Base-by-base conservation (phyloP, 2,113 vertebrate genomes). In the Paralichthys olivaceus region DNA sequence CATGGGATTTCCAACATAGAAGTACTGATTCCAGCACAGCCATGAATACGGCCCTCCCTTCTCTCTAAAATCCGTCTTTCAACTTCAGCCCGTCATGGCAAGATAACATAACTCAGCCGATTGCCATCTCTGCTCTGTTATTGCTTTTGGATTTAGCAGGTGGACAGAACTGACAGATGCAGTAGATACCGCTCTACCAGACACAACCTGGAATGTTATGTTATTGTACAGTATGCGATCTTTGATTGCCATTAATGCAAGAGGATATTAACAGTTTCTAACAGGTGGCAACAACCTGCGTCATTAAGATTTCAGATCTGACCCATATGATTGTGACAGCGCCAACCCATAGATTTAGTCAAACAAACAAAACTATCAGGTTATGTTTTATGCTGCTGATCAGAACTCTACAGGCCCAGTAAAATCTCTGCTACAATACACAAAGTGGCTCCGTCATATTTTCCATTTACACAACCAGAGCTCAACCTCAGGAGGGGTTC, bases 1-100 rank as follows among this genome's bases (percentile, higher is more conserved):
- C 84, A 84, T 66, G 80, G 86, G 89, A 91, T 93, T 90, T 94
- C 86, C 85, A 84, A 77, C 77, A 77, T 65, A 65, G 74, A 86
- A 64, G 88, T 82, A 75, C 70, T 70, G 85, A 90, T 75, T 90
- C 81, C 79, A 83, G 89, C 74, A 47, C 37, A 9, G 75, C 57
- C 54, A 69, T 81, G 65, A 80, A 37, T 29, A 15, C 56, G 20
- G 62, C 67, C 79, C 68, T 68, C 70, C 84, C 49, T 63, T 67
- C 62, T 26, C 79, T 71, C 66, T 65, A 11, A 72, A 89, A 85
- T 72, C 81, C 79, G 75, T 81, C 85, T 76, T 55, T 60, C 43
- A 37, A 55, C 68, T 56, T 69, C 82, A 85, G 74, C 75, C 72
- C 32, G 69, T 32, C 49, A 20, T 26, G 69, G 67, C 17, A n/a